phyloP scores from a whole-genome alignment of 2,797 vertebrate species.

The Scomberomorus guttatus region DNA sequence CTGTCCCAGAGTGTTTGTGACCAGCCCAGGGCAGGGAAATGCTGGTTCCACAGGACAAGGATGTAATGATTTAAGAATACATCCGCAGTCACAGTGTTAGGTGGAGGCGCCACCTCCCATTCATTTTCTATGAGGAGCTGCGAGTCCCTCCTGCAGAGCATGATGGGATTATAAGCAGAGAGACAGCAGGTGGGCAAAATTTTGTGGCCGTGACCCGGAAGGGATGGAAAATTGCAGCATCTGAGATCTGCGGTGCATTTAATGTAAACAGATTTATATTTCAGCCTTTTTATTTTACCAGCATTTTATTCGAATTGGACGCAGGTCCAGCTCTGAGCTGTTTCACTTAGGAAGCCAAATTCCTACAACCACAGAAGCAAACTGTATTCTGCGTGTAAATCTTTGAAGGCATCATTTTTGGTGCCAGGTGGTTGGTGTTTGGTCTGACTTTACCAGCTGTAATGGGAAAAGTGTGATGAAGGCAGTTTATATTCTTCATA shows the following conservation, averaged over 20 bases:
- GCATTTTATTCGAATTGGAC: constrained; percentile 12
- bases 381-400: constrained; percentile 3
- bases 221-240: constrained; percentile 3
- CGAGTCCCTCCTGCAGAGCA: constrained; percentile 12
- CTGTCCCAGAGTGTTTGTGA: constrained; percentile 3
- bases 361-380: neutral
- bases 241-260: constrained; percentile 10
- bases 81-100: neutral
- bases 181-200: neutral
- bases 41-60: neutral
- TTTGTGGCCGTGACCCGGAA: constrained; percentile 8
- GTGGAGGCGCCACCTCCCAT: neutral
- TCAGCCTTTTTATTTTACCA: neutral
- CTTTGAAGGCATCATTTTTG: constrained; percentile 1
- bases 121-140: neutral
- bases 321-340: constrained; percentile 1
- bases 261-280: constrained; percentile 14
- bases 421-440: neutral
- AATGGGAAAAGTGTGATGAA: no score
- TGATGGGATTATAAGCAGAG: constrained; percentile 21
- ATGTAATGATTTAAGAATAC: constrained; percentile 22
- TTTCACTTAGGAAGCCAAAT: neutral
- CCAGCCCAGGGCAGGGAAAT: constrained; percentile 9
- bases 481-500: neutral
- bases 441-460: neutral